phyloP scores from a whole-genome alignment of 2,888 invertebrate species.

The Amphipyra berbera region DNA sequence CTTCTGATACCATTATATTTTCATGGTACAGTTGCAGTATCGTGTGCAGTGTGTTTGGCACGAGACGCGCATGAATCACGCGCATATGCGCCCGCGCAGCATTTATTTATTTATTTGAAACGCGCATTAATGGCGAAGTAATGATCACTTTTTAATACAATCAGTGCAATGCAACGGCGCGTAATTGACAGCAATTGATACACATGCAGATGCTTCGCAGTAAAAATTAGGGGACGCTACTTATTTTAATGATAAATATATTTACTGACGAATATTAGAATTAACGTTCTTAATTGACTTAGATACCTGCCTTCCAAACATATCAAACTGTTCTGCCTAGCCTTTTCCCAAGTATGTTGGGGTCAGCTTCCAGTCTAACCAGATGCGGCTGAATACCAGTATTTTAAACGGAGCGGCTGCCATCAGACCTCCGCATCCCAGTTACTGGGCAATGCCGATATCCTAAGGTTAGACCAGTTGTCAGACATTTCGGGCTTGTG shows the following conservation, averaged over 20 bases:
- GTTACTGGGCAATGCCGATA: no score
- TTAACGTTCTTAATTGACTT: no score
- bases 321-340: no score
- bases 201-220: conserved; percentile 7
- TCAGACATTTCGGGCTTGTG: no score
- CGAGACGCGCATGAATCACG: conserved; percentile 52
- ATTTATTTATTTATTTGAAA: conserved; percentile 50
- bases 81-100: conserved; percentile 34
- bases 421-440: no score
- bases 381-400: no score
- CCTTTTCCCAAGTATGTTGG: no score
- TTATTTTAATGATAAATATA: not conserved
- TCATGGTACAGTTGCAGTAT: conserved; percentile 29
- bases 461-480: no score
- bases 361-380: no score
- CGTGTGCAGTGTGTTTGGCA: conserved; percentile 56
- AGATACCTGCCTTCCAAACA: no score
- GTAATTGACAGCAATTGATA: conserved; percentile 22
- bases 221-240: conserved; percentile 1
- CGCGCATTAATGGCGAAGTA: conserved; percentile 44
- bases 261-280: not conserved
- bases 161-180: conserved; percentile 12
- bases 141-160: conserved; percentile 50
- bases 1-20: conserved; percentile 8
- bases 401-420: no score